Evolutionary conservation across 1,140 invertebrate genomes (phyloP).

Genomic region (Acromyrmex charruanus): DNA sequence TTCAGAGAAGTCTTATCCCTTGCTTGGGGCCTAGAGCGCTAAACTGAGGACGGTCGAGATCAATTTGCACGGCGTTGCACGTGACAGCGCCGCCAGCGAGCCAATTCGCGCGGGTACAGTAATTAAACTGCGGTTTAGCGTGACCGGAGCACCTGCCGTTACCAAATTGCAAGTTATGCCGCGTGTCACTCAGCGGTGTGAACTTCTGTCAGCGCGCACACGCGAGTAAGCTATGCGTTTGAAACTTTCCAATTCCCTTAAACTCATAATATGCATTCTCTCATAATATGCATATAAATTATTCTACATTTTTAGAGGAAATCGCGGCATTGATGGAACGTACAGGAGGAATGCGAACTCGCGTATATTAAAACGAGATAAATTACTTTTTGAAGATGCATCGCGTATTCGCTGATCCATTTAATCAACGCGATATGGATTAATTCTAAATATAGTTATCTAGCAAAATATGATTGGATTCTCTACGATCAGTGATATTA

Average conservation of each 20-base stretch:
- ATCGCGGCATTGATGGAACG: background rate
- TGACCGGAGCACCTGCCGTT: slow-evolving; percentile 83
- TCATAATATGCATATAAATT: background rate
- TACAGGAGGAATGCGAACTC: background rate
- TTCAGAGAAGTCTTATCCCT: slow-evolving; percentile 53
- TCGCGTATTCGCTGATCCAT: background rate
- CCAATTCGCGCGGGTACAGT: slow-evolving; percentile 83
- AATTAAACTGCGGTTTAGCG: slow-evolving; percentile 86
- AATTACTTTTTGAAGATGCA: background rate
- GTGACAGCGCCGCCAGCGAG: slow-evolving; percentile 82
- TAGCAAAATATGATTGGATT: background rate
- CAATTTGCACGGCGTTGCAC: slow-evolving; percentile 82
- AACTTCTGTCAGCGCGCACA: slow-evolving; percentile 46
- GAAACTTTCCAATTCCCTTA: slow-evolving; percentile 42
- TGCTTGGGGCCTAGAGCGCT: background rate
- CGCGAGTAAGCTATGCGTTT: background rate
- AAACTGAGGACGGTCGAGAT: slow-evolving; percentile 77
- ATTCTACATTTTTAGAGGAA: background rate
- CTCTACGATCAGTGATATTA: background rate
- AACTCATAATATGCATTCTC: background rate
- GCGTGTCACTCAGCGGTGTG: slow-evolving; percentile 79
- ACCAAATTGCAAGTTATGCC: slow-evolving; percentile 84
- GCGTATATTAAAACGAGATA: background rate
- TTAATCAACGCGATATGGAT: background rate
- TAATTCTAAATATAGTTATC: slow-evolving; percentile 15